Evolutionary conservation across 2,888 invertebrate species (phyloP).

Genomic region (Hirtodrosophila alboralis): DNA sequence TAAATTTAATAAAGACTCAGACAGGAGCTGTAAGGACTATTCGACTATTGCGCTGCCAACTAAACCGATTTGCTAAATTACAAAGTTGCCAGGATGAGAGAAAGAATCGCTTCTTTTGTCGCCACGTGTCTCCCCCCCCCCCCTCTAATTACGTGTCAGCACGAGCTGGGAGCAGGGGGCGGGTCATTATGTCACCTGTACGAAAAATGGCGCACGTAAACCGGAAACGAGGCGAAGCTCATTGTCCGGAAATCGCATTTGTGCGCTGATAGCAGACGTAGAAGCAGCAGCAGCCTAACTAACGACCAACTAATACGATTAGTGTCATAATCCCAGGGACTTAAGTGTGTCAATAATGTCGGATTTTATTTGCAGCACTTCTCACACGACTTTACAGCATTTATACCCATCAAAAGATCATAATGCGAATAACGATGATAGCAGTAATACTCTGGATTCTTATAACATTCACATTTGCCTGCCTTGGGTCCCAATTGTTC

Average conservation of each 20-base stretch:
- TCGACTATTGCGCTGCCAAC: constrained; percentile 18
- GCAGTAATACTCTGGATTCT: constrained; percentile 23
- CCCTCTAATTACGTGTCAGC: constrained; percentile 65
- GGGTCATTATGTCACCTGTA: constrained; percentile 77
- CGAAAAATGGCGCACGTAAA: constrained; percentile 76
- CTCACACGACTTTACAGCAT: constrained; percentile 3
- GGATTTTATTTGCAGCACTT: constrained; percentile 31
- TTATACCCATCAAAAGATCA: constrained; percentile 12
- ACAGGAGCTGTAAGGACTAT: constrained; percentile 11
- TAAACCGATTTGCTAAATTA: constrained; percentile 78
- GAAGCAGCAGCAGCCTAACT: constrained; percentile 61
- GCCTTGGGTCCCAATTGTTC: neutral
- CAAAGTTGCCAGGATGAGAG: constrained; percentile 45
- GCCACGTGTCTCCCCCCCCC: neutral
- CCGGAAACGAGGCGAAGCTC: constrained; percentile 62
- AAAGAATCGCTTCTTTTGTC: constrained; percentile 35
- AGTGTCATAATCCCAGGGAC: constrained; percentile 70
- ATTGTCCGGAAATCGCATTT: constrained; percentile 78
- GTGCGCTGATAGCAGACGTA: constrained; percentile 62
- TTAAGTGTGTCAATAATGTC: constrained; percentile 49
- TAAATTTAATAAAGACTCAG: constrained; percentile 56
- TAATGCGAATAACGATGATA: constrained; percentile 42
- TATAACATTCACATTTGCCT: constrained; percentile 12
- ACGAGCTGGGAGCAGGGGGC: constrained; percentile 40
- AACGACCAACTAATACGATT: constrained; percentile 80